Conservation (phyloP, 2,888 invertebrate genomes). For the Subacronicta megacephala region DNA sequence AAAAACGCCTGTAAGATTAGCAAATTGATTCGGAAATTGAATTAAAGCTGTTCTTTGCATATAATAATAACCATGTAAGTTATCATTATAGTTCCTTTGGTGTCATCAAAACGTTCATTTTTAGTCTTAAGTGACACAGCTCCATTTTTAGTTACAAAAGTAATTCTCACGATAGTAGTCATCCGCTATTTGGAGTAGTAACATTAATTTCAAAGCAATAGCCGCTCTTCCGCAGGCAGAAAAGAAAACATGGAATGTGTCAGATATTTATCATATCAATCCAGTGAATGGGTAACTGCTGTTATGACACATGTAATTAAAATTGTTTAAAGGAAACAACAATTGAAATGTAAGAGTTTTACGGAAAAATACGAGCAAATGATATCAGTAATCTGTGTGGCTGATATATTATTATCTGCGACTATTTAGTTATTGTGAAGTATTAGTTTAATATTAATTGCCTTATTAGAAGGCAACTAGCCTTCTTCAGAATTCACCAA, state of each 20-base stretch:
- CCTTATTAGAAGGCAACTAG: no score
- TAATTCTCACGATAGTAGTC: conserved; percentile 54
- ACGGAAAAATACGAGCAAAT: background rate
- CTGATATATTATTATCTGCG: no score
- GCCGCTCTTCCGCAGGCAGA: conserved; percentile 16
- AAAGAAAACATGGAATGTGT: conserved; percentile 23
- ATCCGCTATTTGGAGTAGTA: conserved; percentile 43
- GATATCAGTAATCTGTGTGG: no score
- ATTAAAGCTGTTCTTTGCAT: conserved; percentile 17
- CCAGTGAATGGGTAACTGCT: background rate
- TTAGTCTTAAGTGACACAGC: conserved; percentile 58
- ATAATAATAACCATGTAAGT: conserved; percentile 34
- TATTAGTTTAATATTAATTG: no score
- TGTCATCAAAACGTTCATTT: conserved; percentile 58
- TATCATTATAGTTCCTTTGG: conserved; percentile 52
- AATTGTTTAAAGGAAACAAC: no score
- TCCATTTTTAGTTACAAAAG: conserved; percentile 61
- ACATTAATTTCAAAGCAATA: conserved; percentile 41
- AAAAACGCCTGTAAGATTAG: conserved; percentile 10
- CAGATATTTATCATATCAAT: conserved; percentile 17
- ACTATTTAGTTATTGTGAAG: no score
- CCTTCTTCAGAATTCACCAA: no score
- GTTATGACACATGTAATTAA: background rate
- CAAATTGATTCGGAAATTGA: conserved; percentile 46
- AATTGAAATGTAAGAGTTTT: no score